Base-by-base conservation (phyloP, 2,113 vertebrate genomes). In the Chunga burmeisteri region DNA sequence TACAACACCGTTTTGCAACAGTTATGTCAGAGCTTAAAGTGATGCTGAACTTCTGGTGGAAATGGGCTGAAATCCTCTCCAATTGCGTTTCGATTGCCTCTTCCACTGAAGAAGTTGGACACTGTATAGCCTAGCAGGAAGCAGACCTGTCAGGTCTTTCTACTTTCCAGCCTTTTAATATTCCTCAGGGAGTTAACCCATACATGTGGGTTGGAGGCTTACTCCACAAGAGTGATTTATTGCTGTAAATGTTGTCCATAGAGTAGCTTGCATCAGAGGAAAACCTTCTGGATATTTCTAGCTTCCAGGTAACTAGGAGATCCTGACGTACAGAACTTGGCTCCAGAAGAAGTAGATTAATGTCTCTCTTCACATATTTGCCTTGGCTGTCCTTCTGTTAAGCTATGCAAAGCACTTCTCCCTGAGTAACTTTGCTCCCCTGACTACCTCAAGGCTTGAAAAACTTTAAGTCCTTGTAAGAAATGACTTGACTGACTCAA, bases 121-220 rank as follows among this genome's bases (percentile, higher is more conserved):
- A 1, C n/a, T 44, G 49, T n/a, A 9, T 44, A n/a, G 86, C 59
- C 22, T 13, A 21, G 53, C 61, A 80, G 93, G 86, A 81, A 49
- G 81, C 86, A 94, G 73, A 44, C 49, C 70, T 8, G 4, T 59
- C 96, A 94, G 72, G 90, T 96, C 88, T 74, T 97, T 88, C 94
- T 61, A 90, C 94, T 91, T 87, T 7, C 26, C 73, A 81, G 84
- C 78, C 63, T 90, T 56, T 70, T 13, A 9, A 9, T 63, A 20
- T n/a, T 66, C 63, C 86, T 58, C 50, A 19, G 67, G 93, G 72
- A 90, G 47, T n/a, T 81, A 83, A 75, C 72, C 68, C 65, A 9
- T 74, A 13, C 38, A 79, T 86, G 94, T 91, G 86, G 56, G 86
- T 3, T 96, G 81, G 38, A 88, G 53, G 27, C 86, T 92, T 81